Evolutionary conservation across 2,113 vertebrate species (phyloP).

Genomic region (Dicaeum eximium): DNA sequence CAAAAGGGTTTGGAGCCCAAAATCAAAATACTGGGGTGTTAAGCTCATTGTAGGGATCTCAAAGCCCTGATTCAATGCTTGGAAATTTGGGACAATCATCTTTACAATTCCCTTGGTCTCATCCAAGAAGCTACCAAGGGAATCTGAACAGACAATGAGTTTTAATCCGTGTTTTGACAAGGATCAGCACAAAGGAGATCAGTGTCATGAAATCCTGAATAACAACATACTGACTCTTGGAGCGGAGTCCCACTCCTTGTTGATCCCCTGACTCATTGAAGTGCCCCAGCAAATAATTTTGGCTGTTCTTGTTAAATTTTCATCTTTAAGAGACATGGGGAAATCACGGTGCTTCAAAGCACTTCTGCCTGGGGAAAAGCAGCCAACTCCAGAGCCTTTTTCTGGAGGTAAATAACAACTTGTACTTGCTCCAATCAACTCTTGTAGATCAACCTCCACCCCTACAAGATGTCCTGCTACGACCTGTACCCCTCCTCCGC

Average conservation of each 20-base stretch:
- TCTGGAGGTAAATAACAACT: neutral
- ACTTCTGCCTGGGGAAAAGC: neutral
- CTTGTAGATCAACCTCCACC: neutral
- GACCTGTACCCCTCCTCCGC: neutral
- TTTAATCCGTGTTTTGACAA: neutral
- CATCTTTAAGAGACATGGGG: accelerated
- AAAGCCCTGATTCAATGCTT: neutral
- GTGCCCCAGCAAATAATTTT: neutral
- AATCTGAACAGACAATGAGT: neutral
- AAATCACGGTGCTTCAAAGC: accelerated
- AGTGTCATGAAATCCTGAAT: neutral
- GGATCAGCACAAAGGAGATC: neutral
- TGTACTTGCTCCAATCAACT: neutral
- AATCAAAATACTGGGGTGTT: neutral
- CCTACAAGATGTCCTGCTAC: neutral
- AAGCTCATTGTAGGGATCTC: neutral
- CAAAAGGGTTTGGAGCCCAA: accelerated
- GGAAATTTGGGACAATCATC: neutral
- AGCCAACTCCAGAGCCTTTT: accelerated
- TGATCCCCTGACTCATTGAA: neutral
- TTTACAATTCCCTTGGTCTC: neutral
- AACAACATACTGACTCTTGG: neutral
- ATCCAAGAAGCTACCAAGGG: neutral
- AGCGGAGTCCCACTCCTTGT: neutral
- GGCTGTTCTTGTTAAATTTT: neutral